Evolutionary conservation across 1,140 invertebrate species (phyloP).

Genomic region (Bombus soroeensis): DNA sequence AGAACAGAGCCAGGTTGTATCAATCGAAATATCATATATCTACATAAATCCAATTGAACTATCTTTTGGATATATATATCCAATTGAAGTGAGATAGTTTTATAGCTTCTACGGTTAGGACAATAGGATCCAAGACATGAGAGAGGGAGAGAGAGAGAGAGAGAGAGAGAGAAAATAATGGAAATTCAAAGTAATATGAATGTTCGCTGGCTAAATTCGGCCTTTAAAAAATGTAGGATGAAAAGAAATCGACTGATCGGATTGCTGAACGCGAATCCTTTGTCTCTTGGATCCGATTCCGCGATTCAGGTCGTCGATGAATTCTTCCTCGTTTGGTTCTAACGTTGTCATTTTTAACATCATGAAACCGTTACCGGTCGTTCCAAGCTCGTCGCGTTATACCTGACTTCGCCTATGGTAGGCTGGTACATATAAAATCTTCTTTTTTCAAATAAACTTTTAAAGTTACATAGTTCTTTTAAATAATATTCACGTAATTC

Average conservation of each 20-base stretch:
- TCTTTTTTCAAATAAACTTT: no score
- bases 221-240: neutral
- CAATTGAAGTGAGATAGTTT: neutral
- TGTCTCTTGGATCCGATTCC: slow-evolving; percentile 9
- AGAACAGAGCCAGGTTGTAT: neutral
- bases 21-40: neutral
- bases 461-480: no score
- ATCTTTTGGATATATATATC: neutral
- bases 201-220: neutral
- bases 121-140: neutral
- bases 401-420: no score
- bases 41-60: neutral
- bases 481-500: no score
- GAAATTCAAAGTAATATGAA: slow-evolving; percentile 7
- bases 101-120: neutral
- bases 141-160: neutral
- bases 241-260: slow-evolving; percentile 8
- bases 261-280: neutral
- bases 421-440: no score
- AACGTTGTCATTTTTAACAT: no score
- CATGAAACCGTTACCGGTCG: no score
- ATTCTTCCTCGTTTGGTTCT: neutral
- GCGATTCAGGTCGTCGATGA: slow-evolving; percentile 26
- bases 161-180: neutral
- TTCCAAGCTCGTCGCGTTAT: no score